phyloP scores from a whole-genome alignment of 2,797 vertebrate genomes.

The Xiphophorus birchmanni region DNA sequence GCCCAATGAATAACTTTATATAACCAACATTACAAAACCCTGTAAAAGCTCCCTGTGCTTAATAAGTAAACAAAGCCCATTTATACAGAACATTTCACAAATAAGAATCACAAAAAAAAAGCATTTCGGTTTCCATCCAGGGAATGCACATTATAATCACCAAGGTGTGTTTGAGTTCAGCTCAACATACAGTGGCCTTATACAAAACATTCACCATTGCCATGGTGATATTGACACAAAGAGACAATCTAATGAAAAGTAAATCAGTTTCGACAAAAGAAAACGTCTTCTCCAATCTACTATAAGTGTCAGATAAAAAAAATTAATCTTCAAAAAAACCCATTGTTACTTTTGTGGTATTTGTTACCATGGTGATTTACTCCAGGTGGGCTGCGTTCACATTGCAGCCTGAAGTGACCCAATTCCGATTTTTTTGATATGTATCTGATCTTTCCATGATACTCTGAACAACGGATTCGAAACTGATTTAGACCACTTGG shows the following conservation, averaged over 20 bases:
- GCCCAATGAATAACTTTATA: not conserved
- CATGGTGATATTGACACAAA: too few relatives aligned
- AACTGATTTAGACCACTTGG: too few relatives aligned
- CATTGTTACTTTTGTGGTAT: not conserved
- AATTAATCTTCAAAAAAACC: too few relatives aligned
- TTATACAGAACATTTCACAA: not conserved
- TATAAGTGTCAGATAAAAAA: too few relatives aligned
- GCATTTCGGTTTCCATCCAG: not conserved
- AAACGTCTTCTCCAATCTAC: too few relatives aligned
- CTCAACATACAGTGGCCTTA: not conserved
- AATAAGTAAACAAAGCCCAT: not conserved
- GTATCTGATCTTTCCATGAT: too few relatives aligned
- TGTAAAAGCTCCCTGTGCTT: not conserved
- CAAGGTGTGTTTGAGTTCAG: too few relatives aligned
- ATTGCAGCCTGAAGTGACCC: too few relatives aligned
- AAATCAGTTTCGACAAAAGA: too few relatives aligned
- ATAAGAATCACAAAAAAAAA: not conserved
- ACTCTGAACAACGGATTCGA: too few relatives aligned
- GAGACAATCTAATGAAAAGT: too few relatives aligned
- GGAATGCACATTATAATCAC: not conserved
- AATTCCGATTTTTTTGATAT: too few relatives aligned
- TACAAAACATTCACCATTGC: not conserved
- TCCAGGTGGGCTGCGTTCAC: not conserved
- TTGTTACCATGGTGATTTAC: not conserved
- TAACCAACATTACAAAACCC: not conserved